Evolutionary conservation across 2,797 vertebrate genomes (phyloP).

Genomic region (Darevskia nairensis): DNA sequence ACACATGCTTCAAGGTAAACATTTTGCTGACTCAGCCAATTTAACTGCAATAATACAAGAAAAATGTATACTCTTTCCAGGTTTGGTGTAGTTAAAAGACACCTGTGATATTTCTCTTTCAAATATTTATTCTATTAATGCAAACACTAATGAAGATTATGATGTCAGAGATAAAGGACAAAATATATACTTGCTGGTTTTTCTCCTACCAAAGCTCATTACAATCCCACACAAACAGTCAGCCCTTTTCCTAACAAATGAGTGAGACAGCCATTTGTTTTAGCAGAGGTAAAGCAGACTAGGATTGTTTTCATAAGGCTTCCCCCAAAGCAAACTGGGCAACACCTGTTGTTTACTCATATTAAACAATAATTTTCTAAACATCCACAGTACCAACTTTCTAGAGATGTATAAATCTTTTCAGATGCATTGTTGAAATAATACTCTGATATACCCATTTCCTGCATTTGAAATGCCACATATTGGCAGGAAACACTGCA

Average conservation of each 20-base stretch:
- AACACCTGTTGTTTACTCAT: neutral
- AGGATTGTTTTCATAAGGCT: neutral
- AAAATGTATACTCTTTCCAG: neutral
- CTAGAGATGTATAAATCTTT: neutral
- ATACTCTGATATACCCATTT: neutral
- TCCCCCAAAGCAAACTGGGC: neutral
- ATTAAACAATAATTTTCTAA: neutral
- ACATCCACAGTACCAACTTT: neutral
- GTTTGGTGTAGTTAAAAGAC: neutral
- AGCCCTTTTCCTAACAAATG: conserved; percentile 31
- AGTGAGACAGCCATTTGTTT: neutral
- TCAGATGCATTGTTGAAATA: neutral
- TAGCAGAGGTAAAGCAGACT: neutral
- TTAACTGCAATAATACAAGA: neutral
- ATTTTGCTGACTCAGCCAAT: neutral
- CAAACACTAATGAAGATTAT: neutral
- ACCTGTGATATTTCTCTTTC: neutral
- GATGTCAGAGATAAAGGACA: neutral
- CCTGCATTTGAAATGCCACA: neutral
- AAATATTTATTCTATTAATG: neutral
- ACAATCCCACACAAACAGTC: conserved; percentile 22
- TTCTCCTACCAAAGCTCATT: conserved; percentile 27
- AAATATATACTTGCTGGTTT: rapidly evolving
- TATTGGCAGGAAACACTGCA: neutral
- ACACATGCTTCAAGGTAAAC: neutral